A percentile compares a stretch with the other conserved stretches of the same genome.
These are phyloP conservation scores for Amiota mariae DNA, from an alignment of 2,888 invertebrate species.

Conservation along the genomic window DNA sequence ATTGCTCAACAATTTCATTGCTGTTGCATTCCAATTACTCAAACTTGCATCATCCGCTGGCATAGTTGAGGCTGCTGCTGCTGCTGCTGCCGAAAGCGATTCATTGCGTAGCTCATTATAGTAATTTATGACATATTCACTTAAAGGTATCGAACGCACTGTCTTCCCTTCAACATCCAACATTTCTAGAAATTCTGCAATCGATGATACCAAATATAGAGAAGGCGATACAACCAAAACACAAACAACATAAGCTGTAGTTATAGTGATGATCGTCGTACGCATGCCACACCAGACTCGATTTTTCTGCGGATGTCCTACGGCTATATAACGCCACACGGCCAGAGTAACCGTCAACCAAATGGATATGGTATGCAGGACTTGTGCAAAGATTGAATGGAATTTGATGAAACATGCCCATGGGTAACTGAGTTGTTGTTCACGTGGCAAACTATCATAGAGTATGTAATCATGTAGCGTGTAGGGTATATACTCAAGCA, in stretches of 20 bases:
- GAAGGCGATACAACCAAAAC: conserved; percentile 82
- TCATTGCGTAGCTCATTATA: conserved; percentile 47
- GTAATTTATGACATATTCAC: conserved; percentile 64
- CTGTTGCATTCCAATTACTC: neutral
- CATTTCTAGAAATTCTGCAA: conserved; percentile 77
- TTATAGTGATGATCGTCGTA: conserved; percentile 84
- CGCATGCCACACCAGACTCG: conserved; percentile 87
- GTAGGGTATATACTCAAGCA: conserved; percentile 95
- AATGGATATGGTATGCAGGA: conserved; percentile 92
- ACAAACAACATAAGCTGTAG: conserved; percentile 86
- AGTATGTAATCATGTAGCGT: conserved; percentile 86
- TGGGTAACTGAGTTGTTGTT: conserved; percentile 78
- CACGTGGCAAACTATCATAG: conserved; percentile 72
- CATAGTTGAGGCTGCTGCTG: conserved; percentile 39
- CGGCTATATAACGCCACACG: conserved; percentile 92
- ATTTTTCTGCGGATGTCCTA: conserved; percentile 87
- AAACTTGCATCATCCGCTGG: conserved; percentile 33
- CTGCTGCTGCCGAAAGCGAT: conserved; percentile 25
- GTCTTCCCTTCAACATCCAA: conserved; percentile 67
- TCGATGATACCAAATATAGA: conserved; percentile 85
- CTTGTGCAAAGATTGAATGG: conserved; percentile 92
- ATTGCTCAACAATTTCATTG: conserved; percentile 12
- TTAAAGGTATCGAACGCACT: conserved; percentile 55
- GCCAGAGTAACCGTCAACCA: conserved; percentile 94
- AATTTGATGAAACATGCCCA: conserved; percentile 91